Evolutionary conservation across 2,888 invertebrate genomes (phyloP).

Genomic region (Phengaris arion): DNA sequence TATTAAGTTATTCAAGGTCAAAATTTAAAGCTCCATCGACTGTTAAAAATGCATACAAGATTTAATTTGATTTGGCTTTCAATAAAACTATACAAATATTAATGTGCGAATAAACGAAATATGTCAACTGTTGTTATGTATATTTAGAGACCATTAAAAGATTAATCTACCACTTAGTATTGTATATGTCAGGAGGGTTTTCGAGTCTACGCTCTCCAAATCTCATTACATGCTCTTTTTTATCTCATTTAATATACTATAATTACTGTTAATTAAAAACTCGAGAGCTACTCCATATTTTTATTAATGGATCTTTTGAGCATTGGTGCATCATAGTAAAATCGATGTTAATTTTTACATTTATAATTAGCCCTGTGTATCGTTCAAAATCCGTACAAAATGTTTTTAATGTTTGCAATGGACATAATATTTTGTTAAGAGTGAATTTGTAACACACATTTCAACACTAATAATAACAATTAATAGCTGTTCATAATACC

Average conservation of each 20-base stretch:
- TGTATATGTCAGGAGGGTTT: too few relatives aligned
- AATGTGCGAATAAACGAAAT: too few relatives aligned
- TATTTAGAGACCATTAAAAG: too few relatives aligned
- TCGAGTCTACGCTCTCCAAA: too few relatives aligned
- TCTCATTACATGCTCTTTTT: too few relatives aligned
- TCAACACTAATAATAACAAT: background rate
- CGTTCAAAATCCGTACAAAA: background rate
- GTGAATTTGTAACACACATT: background rate
- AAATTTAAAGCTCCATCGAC: too few relatives aligned
- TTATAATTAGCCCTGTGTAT: background rate
- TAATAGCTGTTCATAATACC: background rate
- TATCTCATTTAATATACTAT: background rate
- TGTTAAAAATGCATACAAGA: too few relatives aligned
- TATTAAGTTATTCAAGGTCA: too few relatives aligned
- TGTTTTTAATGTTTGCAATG: background rate
- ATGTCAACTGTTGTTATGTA: too few relatives aligned
- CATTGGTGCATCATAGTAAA: background rate
- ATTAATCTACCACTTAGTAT: too few relatives aligned
- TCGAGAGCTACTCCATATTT: background rate
- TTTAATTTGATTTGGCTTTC: too few relatives aligned
- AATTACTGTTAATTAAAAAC: background rate
- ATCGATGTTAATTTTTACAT: background rate
- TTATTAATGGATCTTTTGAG: background rate
- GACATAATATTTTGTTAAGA: background rate
- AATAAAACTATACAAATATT: too few relatives aligned